Evolutionary conservation across 1,140 invertebrate genomes (phyloP).

Genomic region (Leptinotarsa texana): DNA sequence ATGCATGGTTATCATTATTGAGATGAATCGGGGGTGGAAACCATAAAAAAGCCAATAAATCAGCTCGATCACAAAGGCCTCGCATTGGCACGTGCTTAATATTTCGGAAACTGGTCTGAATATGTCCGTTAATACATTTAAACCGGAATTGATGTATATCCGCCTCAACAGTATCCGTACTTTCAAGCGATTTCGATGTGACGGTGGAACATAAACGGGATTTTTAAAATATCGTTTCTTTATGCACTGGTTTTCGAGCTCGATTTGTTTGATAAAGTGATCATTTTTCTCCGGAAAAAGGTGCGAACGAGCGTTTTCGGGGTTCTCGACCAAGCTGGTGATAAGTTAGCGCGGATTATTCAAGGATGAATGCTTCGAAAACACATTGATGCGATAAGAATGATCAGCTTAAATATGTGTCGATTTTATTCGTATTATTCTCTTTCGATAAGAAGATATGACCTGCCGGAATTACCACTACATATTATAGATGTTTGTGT

Average conservation of each 20-base stretch:
- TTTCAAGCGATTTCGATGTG: slow-evolving; percentile 13
- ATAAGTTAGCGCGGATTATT: too few relatives aligned
- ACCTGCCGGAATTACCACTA: too few relatives aligned
- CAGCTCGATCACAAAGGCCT: slow-evolving; percentile 16
- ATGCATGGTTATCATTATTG: slow-evolving; percentile 24
- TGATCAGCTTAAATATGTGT: too few relatives aligned
- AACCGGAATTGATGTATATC: slow-evolving; percentile 21
- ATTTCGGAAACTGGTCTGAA: slow-evolving; percentile 22
- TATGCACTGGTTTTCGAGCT: slow-evolving; percentile 15
- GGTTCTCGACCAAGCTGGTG: too few relatives aligned
- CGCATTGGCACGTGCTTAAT: slow-evolving; percentile 26
- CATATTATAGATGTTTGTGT: too few relatives aligned
- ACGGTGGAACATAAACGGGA: background rate
- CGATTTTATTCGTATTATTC: too few relatives aligned
- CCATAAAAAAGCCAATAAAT: slow-evolving; percentile 24
- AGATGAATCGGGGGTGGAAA: slow-evolving; percentile 25
- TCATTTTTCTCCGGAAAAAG: slow-evolving; percentile 12
- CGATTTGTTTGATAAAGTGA: slow-evolving; percentile 17
- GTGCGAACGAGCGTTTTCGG: too few relatives aligned
- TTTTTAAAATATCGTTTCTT: slow-evolving; percentile 18
- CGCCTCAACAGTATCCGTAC: slow-evolving; percentile 17
- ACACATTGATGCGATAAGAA: too few relatives aligned
- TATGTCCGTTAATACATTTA: slow-evolving; percentile 27
- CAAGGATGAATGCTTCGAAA: too few relatives aligned
- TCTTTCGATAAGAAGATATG: too few relatives aligned